phyloP scores from a whole-genome alignment of 2,113 vertebrate genomes.

The Corapipo altera region DNA sequence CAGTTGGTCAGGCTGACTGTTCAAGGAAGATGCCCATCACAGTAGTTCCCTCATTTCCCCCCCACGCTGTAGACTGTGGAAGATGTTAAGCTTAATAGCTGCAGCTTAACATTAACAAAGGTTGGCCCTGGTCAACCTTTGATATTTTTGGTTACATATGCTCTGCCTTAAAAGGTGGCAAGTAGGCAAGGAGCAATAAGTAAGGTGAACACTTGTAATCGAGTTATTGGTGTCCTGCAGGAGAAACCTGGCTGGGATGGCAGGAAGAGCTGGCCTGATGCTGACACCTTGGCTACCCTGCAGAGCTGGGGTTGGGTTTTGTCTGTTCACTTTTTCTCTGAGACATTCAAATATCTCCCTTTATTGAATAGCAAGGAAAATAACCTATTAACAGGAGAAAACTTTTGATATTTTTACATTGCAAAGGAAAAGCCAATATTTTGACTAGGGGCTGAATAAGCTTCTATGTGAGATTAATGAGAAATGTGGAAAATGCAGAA shows the following conservation, averaged over 20 bases:
- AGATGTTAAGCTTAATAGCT: not conserved
- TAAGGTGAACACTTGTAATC: not conserved
- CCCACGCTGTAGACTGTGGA: not conserved
- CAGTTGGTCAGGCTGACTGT: not conserved
- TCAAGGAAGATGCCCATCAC: not conserved
- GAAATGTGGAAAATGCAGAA: not conserved
- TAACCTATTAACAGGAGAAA: not conserved
- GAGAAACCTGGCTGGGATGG: not conserved
- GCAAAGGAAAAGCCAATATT: not conserved
- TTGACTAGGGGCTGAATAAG: not conserved
- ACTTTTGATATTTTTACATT: not conserved
- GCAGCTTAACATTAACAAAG: too few species aligned
- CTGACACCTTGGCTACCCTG: not conserved
- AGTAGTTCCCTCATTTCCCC: not conserved
- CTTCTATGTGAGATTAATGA: not conserved
- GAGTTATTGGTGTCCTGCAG: not conserved
- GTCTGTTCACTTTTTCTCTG: not conserved
- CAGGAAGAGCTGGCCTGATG: not conserved
- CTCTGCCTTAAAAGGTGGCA: not conserved
- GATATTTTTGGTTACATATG: not conserved
- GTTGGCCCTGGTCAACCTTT: not conserved
- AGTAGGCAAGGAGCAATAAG: not conserved
- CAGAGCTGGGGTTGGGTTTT: not conserved
- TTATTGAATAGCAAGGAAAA: not conserved
- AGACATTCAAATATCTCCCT: not conserved